Conservation (phyloP, 2,888 invertebrate genomes). For the Podotricha telesiphe region DNA sequence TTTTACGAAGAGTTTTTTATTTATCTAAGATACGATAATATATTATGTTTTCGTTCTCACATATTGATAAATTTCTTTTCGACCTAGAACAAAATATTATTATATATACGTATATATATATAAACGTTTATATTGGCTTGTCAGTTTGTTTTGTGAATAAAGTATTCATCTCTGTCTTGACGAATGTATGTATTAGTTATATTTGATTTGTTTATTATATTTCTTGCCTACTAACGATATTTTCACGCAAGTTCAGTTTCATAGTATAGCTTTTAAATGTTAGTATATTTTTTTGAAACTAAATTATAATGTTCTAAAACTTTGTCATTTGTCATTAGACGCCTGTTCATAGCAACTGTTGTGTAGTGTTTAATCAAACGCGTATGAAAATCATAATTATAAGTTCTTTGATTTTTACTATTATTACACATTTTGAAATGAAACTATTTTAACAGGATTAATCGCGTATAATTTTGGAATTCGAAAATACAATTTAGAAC, state of each 20-base stretch:
- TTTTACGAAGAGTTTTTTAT: no score
- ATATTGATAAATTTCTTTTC: constrained; percentile 1
- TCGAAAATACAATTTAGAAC: no score
- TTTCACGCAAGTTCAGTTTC: background rate
- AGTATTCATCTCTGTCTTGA: constrained; percentile 32
- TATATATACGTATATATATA: constrained; percentile 26
- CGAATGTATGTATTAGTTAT: constrained; percentile 40
- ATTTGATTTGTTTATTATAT: constrained; percentile 38
- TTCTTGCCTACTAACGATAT: constrained; percentile 17
- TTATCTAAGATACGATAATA: background rate
- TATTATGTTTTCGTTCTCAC: background rate
- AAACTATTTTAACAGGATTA: no score
- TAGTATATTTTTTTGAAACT: no score
- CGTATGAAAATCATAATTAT: no score
- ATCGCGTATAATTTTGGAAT: no score
- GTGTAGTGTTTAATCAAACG: no score
- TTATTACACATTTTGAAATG: no score
- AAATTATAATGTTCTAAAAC: no score
- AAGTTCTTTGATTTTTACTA: no score
- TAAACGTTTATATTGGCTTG: constrained; percentile 14
- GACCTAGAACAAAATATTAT: constrained; percentile 8
- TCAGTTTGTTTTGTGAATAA: constrained; percentile 13
- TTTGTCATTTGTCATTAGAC: no score
- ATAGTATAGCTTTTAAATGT: background rate
- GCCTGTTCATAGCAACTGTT: no score